Evolutionary conservation across 2,888 invertebrate genomes (phyloP).

Genomic region (Drosophila ochracea): DNA sequence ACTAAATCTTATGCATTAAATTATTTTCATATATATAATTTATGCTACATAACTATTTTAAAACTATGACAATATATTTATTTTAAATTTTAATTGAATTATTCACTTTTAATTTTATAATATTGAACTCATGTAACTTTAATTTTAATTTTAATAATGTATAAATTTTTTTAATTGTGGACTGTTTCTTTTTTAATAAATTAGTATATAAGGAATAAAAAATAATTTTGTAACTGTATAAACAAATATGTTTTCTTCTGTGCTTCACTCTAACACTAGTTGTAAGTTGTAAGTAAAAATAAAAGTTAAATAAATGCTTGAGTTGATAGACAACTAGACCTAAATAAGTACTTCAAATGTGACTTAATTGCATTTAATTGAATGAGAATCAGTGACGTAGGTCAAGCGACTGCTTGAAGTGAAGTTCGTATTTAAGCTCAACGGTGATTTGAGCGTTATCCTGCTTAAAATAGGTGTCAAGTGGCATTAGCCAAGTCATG

Average conservation of each 20-base stretch:
- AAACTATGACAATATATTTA: not conserved
- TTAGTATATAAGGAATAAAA: not conserved
- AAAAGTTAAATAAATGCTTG: not conserved
- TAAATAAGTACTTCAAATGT: slow-evolving; percentile 6
- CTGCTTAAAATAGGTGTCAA: slow-evolving; percentile 59
- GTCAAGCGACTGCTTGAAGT: slow-evolving; percentile 32
- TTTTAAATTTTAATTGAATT: not conserved
- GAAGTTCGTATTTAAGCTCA: slow-evolving; percentile 30
- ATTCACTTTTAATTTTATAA: not conserved
- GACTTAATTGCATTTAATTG: slow-evolving; percentile 30
- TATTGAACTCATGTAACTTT: not conserved
- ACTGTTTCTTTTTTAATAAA: not conserved
- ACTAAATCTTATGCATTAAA: not conserved
- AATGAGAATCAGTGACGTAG: slow-evolving; percentile 22
- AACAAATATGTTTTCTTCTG: not conserved
- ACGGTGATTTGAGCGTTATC: slow-evolving; percentile 17
- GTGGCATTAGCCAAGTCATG: slow-evolving; percentile 64
- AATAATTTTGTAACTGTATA: not conserved
- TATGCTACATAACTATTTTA: not conserved
- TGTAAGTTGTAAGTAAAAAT: not conserved
- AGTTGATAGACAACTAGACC: not conserved
- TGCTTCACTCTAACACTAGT: not conserved
- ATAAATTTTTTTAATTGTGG: too few relatives aligned
- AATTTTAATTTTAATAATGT: not conserved
- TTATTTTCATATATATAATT: not conserved